Conservation (phyloP, 2,113 vertebrate species). For the Gadus macrocephalus region DNA sequence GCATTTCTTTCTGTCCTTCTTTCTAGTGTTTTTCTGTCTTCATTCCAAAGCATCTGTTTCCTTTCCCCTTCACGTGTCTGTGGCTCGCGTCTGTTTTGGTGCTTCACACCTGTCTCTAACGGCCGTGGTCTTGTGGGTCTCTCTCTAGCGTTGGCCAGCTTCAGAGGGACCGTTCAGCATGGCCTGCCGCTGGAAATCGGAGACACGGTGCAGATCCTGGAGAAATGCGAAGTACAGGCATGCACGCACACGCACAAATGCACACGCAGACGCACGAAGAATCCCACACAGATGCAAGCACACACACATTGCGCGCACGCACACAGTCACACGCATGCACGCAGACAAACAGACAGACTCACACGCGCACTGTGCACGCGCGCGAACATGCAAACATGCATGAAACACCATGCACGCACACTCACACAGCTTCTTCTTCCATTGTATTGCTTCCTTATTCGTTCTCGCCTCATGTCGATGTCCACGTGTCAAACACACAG, state of each 20-base stretch:
- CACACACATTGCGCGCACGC: constrained; percentile 1
- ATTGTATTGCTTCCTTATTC: background rate
- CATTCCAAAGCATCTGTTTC: too few relatives aligned
- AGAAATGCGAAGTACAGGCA: constrained; percentile 89
- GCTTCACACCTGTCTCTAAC: too few relatives aligned
- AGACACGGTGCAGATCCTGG: constrained; percentile 96
- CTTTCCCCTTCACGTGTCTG: too few relatives aligned
- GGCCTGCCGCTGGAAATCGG: constrained; percentile 95
- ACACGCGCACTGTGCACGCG: background rate
- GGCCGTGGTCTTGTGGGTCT: background rate
- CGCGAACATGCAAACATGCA: background rate
- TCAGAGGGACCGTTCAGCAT: constrained; percentile 89
- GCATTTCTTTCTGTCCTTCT: background rate
- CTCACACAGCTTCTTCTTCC: background rate
- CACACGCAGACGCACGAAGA: background rate
- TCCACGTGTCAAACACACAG: constrained; percentile 14
- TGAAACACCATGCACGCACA: constrained; percentile 7
- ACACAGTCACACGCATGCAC: background rate
- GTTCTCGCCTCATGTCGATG: background rate
- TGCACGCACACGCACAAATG: background rate
- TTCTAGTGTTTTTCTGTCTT: background rate
- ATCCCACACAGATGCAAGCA: background rate
- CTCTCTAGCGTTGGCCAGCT: constrained; percentile 90
- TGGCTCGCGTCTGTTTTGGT: too few relatives aligned
- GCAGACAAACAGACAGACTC: background rate